Base-by-base conservation (phyloP, 2,888 invertebrate species). In the Nomada fabriciana region DNA sequence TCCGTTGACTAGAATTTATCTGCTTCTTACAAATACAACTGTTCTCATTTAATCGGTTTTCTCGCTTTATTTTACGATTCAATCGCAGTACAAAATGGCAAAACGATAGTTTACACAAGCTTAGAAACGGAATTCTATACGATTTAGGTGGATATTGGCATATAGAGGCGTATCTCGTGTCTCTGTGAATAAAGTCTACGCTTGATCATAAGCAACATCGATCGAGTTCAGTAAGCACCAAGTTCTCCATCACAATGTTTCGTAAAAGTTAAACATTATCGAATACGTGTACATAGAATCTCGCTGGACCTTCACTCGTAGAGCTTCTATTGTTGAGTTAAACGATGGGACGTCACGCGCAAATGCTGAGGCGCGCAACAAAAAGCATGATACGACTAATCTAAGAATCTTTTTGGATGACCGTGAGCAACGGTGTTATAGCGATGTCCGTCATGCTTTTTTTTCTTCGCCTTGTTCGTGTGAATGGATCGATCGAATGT, bases 1-100 rank as follows among this genome's bases (percentile, higher is more conserved):
- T 73, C 61, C 50, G 68, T 67, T 89, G 90, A 90, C 90, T 90
- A 90, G 89, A 88, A 76, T 85, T 73, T 71, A 83, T 79, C 60
- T 71, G 52, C 23, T 60, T 74, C 74, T 71, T 57, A 29, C 68
- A 72, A 73, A 67, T 43, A 13, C 61, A 23, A 47, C 18, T 65
- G 20, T 47, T 53, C 20, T 7, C n/a, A 11, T 13, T 23, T 50
- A n/a, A 13, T 43, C 43, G n/a, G 1, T 20, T 18, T 25, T 52
- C 2, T 29, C 43, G n/a, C 13, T 43, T 74, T 55, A 25, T 53
- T 25, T 36, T 23, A 59, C 25, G 65, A 61, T 50, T 11, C 29
- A 63, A 55, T 53, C n/a, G 25, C 50, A 50, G 60, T 52, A 57
- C 43, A 53, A 55, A 75, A 53, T 63, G 59, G 11, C 63, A 36